Evolutionary conservation across 53 echinoderm and acorn worm species (phyloP).

Genomic region (Temnopleurus reevesii): DNA sequence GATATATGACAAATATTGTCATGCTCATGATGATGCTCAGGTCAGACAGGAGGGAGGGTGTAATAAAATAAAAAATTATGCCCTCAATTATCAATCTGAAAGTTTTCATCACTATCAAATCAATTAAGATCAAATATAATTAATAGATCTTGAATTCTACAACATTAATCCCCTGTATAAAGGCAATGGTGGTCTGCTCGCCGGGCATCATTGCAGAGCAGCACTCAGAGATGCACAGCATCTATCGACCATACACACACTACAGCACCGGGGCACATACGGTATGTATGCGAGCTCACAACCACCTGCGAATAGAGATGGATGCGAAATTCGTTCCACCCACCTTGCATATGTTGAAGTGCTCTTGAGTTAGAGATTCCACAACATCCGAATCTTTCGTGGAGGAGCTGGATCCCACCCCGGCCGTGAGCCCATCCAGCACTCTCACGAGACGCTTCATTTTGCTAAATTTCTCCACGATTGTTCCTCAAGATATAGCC

Average conservation of each 20-base stretch:
- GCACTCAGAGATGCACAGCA: not conserved
- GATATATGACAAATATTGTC: too few relatives aligned
- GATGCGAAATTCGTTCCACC: conserved; percentile 31
- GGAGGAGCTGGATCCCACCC: conserved; percentile 78
- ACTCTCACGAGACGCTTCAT: conserved; percentile 81
- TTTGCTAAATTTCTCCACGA: conserved; percentile 53
- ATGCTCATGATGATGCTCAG: too few relatives aligned
- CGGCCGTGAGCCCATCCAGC: conserved; percentile 81
- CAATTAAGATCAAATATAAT: too few relatives aligned
- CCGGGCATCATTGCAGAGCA: too few relatives aligned
- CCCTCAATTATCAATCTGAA: too few relatives aligned
- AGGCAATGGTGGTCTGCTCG: not conserved
- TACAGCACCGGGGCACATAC: not conserved
- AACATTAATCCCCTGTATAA: not conserved
- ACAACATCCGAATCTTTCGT: conserved; percentile 91
- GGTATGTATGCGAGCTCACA: conserved; percentile 7
- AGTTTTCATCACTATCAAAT: too few relatives aligned
- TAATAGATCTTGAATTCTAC: not conserved
- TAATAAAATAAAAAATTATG: too few relatives aligned
- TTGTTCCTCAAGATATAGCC: conserved; percentile 86
- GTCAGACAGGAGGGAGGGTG: too few relatives aligned
- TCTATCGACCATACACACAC: not conserved
- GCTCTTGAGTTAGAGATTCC: conserved; percentile 83
- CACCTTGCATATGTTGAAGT: conserved; percentile 99
- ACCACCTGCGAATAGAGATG: conserved; percentile 1